phyloP scores from a whole-genome alignment of 1,140 invertebrate species.

The Drosophila lini region DNA sequence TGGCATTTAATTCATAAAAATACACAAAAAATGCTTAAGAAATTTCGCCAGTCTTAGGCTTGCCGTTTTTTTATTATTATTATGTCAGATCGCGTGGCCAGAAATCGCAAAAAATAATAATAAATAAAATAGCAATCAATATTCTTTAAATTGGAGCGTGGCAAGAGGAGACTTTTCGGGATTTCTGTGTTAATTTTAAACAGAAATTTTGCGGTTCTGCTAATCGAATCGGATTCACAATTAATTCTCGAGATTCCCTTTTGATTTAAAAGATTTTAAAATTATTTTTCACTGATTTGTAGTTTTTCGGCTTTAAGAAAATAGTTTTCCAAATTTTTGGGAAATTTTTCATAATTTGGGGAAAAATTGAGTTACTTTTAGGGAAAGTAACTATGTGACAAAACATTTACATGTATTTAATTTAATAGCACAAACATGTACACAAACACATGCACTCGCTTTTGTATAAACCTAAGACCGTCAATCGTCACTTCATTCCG shows the following conservation, averaged over 20 bases:
- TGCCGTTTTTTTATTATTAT: slow-evolving; percentile 15
- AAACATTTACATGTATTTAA: too few relatives aligned
- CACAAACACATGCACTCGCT: too few relatives aligned
- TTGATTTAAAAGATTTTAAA: not conserved
- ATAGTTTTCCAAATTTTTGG: too few relatives aligned
- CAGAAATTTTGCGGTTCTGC: slow-evolving; percentile 25
- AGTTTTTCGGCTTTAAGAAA: too few relatives aligned
- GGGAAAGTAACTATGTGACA: too few relatives aligned
- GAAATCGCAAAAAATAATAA: slow-evolving; percentile 2
- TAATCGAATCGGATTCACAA: slow-evolving; percentile 38
- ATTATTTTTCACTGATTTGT: not conserved
- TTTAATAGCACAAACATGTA: too few relatives aligned
- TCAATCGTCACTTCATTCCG: too few relatives aligned
- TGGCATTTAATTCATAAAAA: slow-evolving; percentile 74
- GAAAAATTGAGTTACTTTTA: too few relatives aligned
- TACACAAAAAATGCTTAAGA: slow-evolving; percentile 9
- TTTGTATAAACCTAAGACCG: too few relatives aligned
- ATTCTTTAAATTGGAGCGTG: slow-evolving; percentile 36
- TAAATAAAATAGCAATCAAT: slow-evolving; percentile 22
- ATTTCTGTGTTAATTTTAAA: slow-evolving; percentile 43
- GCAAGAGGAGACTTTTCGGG: slow-evolving; percentile 16
- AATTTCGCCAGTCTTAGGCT: slow-evolving; percentile 37
- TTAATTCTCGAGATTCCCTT: slow-evolving; percentile 2
- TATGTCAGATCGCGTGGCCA: slow-evolving; percentile 37
- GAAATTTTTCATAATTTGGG: too few relatives aligned